phyloP scores from a whole-genome alignment of 2,113 vertebrate genomes.

The Prolemur simus region DNA sequence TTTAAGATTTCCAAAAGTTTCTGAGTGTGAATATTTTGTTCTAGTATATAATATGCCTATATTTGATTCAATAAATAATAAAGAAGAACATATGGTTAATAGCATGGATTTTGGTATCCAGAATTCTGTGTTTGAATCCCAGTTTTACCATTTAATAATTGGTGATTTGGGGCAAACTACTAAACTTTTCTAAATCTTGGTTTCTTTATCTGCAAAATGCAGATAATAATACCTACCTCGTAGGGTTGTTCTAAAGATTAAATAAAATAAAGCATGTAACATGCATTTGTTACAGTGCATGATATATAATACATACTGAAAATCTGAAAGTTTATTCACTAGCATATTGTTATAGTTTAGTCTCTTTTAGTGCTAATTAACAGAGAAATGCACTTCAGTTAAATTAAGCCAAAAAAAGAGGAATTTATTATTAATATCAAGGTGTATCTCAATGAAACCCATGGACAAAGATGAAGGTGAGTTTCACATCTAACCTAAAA shows the following conservation, averaged over 20 bases:
- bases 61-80: neutral
- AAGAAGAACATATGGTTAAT: neutral
- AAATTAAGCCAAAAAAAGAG: neutral
- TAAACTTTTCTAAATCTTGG: neutral
- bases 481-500: neutral
- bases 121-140: neutral
- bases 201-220: neutral
- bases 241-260: neutral
- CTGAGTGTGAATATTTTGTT: neutral
- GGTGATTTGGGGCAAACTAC: neutral
- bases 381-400: neutral
- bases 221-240: neutral
- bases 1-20: neutral
- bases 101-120: neutral
- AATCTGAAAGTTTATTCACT: neutral
- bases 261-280: neutral
- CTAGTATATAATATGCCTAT: neutral
- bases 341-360: neutral
- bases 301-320: neutral
- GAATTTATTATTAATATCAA: neutral
- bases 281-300: neutral
- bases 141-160: neutral
- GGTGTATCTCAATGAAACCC: neutral
- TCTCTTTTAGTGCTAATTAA: neutral
- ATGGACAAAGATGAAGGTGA: neutral